These are phyloP conservation scores for Lumbricus terrestris DNA, from an alignment of 2,888 invertebrate species.

Conservation along the genomic window DNA sequence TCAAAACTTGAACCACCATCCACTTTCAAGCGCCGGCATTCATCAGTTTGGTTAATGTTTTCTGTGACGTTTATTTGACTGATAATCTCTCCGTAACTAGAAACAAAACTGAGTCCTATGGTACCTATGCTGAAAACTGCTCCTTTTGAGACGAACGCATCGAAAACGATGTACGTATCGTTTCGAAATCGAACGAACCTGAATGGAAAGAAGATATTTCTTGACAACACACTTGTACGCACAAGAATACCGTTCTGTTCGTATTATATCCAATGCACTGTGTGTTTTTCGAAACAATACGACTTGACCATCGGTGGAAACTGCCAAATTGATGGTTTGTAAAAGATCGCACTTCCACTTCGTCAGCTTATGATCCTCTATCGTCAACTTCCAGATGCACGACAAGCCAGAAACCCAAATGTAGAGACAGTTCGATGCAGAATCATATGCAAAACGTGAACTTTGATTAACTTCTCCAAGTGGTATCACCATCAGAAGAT, in stretches of 20 bases:
- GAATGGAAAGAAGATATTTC: neutral
- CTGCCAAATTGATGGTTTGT: neutral
- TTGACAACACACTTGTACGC: neutral
- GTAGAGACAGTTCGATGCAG: neutral
- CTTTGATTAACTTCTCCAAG: neutral
- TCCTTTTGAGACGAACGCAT: no score
- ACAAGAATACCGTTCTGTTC: no score
- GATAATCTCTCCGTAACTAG: neutral
- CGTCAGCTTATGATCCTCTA: neutral
- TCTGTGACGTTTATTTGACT: neutral
- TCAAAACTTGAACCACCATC: no score
- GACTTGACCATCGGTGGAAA: neutral
- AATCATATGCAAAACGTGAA: neutral
- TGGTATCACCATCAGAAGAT: neutral
- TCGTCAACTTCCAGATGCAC: neutral
- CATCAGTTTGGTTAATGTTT: no score
- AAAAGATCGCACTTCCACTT: neutral
- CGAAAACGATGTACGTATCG: no score
- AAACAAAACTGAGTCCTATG: neutral
- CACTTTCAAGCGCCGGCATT: no score
- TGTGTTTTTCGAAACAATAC: neutral
- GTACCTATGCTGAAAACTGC: rapidly evolving
- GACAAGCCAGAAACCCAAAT: neutral
- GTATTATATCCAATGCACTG: neutral
- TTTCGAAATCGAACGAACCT: neutral